These are phyloP conservation scores for Sebastes hopkinsi DNA, from an alignment of 2,797 vertebrate genomes.

Conservation along the genomic window DNA sequence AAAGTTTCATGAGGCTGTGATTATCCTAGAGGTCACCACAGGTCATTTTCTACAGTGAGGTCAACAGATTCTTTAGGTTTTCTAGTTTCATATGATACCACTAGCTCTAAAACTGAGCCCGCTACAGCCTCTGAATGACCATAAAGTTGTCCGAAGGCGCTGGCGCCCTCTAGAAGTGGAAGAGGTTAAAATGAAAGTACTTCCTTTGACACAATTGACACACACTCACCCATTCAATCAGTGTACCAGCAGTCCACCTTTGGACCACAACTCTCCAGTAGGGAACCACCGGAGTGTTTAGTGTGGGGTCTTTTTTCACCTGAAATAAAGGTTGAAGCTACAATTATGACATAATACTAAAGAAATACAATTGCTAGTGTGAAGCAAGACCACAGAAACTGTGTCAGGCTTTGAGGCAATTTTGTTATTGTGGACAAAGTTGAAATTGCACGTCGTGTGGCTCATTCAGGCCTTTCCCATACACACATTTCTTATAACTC, in stretches of 20 bases:
- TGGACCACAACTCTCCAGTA: background rate
- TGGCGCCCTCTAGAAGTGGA: no score
- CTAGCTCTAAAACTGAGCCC: no score
- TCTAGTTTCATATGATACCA: no score
- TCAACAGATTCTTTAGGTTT: no score
- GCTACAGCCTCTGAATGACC: no score
- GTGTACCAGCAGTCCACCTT: background rate
- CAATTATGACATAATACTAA: background rate
- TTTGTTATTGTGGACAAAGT: background rate
- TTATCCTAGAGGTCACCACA: no score
- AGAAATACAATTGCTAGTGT: background rate
- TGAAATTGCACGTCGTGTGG: background rate
- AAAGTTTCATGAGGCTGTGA: no score
- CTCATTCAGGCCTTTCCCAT: no score
- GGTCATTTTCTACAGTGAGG: no score
- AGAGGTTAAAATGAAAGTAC: background rate
- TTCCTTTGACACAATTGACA: background rate
- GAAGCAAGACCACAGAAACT: background rate
- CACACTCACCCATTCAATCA: background rate
- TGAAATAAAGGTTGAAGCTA: background rate
- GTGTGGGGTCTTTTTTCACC: background rate
- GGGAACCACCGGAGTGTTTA: background rate
- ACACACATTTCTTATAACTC: background rate
- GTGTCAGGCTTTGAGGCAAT: background rate
- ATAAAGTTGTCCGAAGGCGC: fast-evolving